These are phyloP conservation scores for Cyprinodon tularosa DNA, from an alignment of 2,113 vertebrate genomes.

Conservation along the genomic window DNA sequence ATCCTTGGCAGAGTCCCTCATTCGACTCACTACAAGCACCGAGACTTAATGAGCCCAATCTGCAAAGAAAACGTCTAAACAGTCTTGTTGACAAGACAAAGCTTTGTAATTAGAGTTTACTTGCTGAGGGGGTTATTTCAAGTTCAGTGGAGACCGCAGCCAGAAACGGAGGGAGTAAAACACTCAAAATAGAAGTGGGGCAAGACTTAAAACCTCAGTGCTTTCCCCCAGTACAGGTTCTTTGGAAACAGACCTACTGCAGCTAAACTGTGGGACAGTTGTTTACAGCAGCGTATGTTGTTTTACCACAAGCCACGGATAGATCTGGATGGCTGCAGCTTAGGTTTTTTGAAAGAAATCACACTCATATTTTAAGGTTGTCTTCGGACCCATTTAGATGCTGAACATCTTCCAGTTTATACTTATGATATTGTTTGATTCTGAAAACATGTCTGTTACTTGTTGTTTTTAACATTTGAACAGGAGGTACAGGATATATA, in stretches of 20 bases:
- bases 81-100: conserved; percentile 64
- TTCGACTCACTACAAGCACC: conserved; percentile 35
- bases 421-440: not conserved
- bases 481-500: not conserved
- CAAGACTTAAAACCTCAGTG: conserved; percentile 8
- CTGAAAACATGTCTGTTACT: not conserved
- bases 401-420: not conserved
- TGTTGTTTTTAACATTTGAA: too few species aligned
- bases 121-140: conserved; percentile 40
- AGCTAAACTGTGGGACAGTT: conserved; percentile 18
- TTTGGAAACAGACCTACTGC: conserved; percentile 39
- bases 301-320: conserved; percentile 33
- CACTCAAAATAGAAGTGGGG: conserved; percentile 46
- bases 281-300: conserved; percentile 12
- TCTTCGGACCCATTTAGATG: conserved; percentile 3
- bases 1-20: conserved; percentile 27
- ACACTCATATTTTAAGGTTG: not conserved
- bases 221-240: conserved; percentile 24
- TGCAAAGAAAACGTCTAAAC: conserved; percentile 55
- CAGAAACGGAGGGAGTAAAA: conserved; percentile 36
- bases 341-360: conserved; percentile 7
- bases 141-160: conserved; percentile 46
- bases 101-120: conserved; percentile 56
- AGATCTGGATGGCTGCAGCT: conserved; percentile 17
- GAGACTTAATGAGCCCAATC: conserved; percentile 67